Conservation (phyloP, 2,797 vertebrate genomes). For the Avahi laniger region DNA sequence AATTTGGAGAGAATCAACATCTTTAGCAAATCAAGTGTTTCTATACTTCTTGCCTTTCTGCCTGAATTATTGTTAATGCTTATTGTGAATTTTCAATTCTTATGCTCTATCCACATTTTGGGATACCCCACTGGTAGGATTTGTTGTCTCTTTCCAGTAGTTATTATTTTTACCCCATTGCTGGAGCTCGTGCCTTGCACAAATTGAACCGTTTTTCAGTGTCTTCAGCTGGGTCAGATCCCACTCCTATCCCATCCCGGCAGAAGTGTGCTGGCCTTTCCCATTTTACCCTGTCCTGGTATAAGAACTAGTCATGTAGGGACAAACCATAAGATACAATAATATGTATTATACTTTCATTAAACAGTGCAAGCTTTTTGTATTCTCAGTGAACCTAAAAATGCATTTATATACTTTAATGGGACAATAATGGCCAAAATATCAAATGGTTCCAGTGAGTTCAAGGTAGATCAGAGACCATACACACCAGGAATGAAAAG, state of each 20-base stretch:
- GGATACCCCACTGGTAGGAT: background rate
- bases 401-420: background rate
- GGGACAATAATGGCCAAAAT: background rate
- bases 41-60: background rate
- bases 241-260: background rate
- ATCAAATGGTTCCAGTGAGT: slow-evolving; percentile 16
- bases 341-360: background rate
- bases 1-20: background rate
- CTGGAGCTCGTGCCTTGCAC: background rate
- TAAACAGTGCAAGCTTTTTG: background rate
- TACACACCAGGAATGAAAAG: background rate
- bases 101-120: background rate
- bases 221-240: background rate
- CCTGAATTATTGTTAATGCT: background rate
- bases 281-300: background rate
- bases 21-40: slow-evolving; percentile 7
- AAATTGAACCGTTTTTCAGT: background rate
- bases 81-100: background rate
- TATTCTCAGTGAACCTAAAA: slow-evolving; percentile 28
- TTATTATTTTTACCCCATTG: background rate
- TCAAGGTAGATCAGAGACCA: background rate
- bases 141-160: background rate
- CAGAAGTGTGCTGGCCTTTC: background rate
- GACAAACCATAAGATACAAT: background rate
- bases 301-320: background rate